Evolutionary conservation across 2,888 invertebrate species (phyloP).

Genomic region (Oscheius sp.): DNA sequence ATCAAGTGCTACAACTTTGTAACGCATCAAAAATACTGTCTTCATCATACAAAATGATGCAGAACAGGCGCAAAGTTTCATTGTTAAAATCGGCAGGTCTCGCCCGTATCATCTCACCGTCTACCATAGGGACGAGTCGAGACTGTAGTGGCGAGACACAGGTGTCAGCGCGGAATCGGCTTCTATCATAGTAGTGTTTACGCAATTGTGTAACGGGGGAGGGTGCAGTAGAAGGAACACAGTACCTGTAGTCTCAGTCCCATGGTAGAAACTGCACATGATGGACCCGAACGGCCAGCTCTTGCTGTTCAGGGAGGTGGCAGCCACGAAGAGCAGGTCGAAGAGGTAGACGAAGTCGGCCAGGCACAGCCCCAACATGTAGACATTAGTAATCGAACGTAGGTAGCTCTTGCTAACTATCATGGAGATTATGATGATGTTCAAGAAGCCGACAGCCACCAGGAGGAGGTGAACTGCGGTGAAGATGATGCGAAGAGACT

Average conservation of each 20-base stretch:
- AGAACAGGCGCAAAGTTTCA: no score
- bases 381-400: slow-evolving; percentile 71
- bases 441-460: slow-evolving; percentile 68
- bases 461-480: slow-evolving; percentile 69
- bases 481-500: slow-evolving; percentile 59
- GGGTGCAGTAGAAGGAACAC: no score
- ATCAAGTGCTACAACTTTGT: no score
- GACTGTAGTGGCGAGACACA: no score
- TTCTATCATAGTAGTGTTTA: no score
- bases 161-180: no score
- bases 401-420: slow-evolving; percentile 67
- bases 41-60: no score
- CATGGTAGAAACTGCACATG: slow-evolving; percentile 69
- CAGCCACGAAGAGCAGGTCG: slow-evolving; percentile 69
- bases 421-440: slow-evolving; percentile 67
- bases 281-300: slow-evolving; percentile 71
- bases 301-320: slow-evolving; percentile 69
- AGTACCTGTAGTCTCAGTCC: slow-evolving; percentile 70
- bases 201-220: no score
- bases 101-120: no score
- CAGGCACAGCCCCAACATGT: slow-evolving; percentile 69
- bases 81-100: no score
- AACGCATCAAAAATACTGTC: no score
- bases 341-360: slow-evolving; percentile 72
- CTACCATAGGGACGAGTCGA: no score